Percentiles rank a stretch among this genome's conserved stretches.
phyloP scores from a whole-genome alignment of 2,888 invertebrate species.

The Ischnus inquisitorius region DNA sequence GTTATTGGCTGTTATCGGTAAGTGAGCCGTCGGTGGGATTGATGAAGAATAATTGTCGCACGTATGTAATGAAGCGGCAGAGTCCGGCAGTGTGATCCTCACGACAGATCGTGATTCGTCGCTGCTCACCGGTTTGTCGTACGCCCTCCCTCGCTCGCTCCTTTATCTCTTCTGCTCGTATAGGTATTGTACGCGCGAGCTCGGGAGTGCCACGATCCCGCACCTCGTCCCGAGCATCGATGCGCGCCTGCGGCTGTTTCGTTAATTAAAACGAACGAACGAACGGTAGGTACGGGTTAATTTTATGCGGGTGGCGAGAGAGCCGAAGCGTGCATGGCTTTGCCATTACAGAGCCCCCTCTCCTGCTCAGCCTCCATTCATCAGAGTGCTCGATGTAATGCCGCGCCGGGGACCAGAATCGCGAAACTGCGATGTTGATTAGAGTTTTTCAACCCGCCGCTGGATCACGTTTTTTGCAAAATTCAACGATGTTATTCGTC shows the following conservation, averaged over 20 bases:
- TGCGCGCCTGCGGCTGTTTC: constrained; percentile 80
- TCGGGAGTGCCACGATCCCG: constrained; percentile 54
- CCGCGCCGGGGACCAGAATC: constrained; percentile 63
- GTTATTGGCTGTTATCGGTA: too few relatives aligned
- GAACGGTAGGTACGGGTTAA: constrained; percentile 82
- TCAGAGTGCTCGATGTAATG: constrained; percentile 72
- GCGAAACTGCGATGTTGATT: constrained; percentile 38
- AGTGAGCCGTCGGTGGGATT: not conserved
- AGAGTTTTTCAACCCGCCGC: too few relatives aligned
- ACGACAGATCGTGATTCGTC: constrained; percentile 70
- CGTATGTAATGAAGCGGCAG: constrained; percentile 18
- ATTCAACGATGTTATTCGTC: too few relatives aligned
- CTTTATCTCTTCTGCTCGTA: constrained; percentile 20
- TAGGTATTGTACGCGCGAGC: constrained; percentile 42
- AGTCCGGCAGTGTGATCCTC: constrained; percentile 65
- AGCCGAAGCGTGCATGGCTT: constrained; percentile 82
- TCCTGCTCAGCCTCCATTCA: constrained; percentile 68
- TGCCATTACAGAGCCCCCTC: constrained; percentile 80
- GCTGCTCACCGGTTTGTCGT: not conserved
- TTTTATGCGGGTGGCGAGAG: constrained; percentile 84
- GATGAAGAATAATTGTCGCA: constrained; percentile 46
- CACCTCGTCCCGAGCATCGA: constrained; percentile 46
- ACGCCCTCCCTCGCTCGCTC: constrained; percentile 32
- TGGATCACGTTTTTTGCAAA: too few relatives aligned
- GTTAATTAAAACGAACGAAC: constrained; percentile 84